Evolutionary conservation across 2,113 vertebrate species (phyloP).

Genomic region (Osmerus mordax): DNA sequence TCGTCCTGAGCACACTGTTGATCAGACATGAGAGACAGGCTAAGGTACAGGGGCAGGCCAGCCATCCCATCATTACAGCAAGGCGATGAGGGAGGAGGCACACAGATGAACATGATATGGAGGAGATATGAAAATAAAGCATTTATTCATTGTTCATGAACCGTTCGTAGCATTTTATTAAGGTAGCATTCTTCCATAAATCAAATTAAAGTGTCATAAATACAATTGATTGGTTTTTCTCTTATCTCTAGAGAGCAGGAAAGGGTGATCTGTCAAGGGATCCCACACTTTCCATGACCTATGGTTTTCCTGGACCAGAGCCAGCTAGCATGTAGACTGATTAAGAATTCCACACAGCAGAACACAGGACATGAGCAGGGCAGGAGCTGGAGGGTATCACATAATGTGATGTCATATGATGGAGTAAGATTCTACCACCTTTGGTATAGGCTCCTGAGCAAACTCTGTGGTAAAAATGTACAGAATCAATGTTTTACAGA

Average conservation of each 20-base stretch:
- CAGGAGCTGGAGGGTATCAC: background rate
- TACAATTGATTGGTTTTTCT: background rate
- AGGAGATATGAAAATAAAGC: background rate
- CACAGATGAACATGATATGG: background rate
- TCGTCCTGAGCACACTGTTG: slow-evolving; percentile 21
- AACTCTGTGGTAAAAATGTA: no score
- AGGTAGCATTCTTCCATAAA: no score
- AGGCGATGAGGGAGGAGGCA: background rate
- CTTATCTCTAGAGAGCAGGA: background rate
- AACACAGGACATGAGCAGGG: slow-evolving; percentile 48
- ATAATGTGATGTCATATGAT: slow-evolving; percentile 17
- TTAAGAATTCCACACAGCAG: slow-evolving; percentile 42
- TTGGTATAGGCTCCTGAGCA: no score
- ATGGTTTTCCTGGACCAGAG: slow-evolving; percentile 50
- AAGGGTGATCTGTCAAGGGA: slow-evolving; percentile 40
- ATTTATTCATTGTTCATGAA: background rate
- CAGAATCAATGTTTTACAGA: no score
- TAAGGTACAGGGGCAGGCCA: background rate
- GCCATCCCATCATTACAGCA: background rate
- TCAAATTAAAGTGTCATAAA: background rate
- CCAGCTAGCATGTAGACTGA: slow-evolving; percentile 40
- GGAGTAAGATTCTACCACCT: background rate
- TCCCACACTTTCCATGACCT: slow-evolving; percentile 42
- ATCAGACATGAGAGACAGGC: slow-evolving; percentile 20
- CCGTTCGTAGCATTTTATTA: background rate